phyloP scores from a whole-genome alignment of 1,140 invertebrate species.

The Temnothorax curvispinosus region DNA sequence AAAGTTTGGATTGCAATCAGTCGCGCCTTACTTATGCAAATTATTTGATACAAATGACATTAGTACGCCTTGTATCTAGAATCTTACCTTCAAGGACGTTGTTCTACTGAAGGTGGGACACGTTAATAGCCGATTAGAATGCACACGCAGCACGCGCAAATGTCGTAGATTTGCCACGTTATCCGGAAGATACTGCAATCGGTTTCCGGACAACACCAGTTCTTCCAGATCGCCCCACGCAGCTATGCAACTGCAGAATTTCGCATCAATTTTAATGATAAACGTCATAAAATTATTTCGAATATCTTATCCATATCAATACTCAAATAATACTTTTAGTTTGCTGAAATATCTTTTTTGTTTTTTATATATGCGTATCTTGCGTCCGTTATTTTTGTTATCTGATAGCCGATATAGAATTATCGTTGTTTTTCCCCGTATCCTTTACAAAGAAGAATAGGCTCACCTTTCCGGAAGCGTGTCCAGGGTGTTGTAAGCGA shows the following conservation, averaged over 20 bases:
- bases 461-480: constrained; percentile 89
- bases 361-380: neutral
- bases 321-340: neutral
- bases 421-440: neutral
- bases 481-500: constrained; percentile 92
- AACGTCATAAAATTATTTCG: neutral
- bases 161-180: constrained; percentile 90
- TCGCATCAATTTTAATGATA: neutral
- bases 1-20: neutral
- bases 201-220: constrained; percentile 93
- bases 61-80: neutral
- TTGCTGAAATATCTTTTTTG: neutral
- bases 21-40: neutral
- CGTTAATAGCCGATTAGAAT: constrained; percentile 92
- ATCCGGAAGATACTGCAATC: constrained; percentile 91
- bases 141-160: constrained; percentile 91
- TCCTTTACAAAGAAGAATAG: constrained; percentile 24
- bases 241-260: constrained; percentile 87
- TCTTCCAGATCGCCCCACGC: constrained; percentile 93
- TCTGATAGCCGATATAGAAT: neutral
- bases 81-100: constrained; percentile 88
- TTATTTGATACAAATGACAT: neutral
- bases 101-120: constrained; percentile 92
- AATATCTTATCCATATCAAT: neutral
- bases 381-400: neutral